These are phyloP conservation scores for Malurus leucopterus DNA, from an alignment of 2,797 vertebrate genomes.

Conservation along the genomic window DNA sequence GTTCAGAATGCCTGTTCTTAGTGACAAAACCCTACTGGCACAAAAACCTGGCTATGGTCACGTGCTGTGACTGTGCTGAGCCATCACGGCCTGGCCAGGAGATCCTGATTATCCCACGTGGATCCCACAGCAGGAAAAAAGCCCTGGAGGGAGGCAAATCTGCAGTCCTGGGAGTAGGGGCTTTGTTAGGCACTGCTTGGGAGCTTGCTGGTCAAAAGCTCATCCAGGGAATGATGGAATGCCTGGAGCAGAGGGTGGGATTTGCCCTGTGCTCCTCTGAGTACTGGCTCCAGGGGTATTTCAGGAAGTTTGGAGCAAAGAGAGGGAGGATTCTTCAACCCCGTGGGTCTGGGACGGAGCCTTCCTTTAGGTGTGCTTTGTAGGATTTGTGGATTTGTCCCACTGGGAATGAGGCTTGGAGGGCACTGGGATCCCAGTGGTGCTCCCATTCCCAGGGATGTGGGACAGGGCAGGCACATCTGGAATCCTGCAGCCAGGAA, in stretches of 20 bases:
- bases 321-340: background rate
- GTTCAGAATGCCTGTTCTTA: background rate
- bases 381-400: background rate
- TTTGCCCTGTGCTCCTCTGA: background rate
- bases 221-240: background rate
- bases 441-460: background rate
- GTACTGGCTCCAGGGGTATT: background rate
- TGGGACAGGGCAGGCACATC: background rate
- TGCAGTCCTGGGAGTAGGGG: background rate
- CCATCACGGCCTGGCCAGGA: accelerated
- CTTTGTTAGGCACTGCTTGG: background rate
- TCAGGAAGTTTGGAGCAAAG: background rate
- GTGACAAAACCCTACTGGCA: background rate
- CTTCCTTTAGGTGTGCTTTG: background rate
- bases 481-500: background rate
- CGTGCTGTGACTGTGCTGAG: background rate
- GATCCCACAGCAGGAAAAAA: background rate
- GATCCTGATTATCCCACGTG: background rate
- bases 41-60: too few species aligned
- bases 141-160: background rate
- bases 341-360: background rate
- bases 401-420: background rate
- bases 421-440: background rate
- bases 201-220: background rate
- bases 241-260: background rate